Evolutionary conservation across 2,888 invertebrate genomes (phyloP).

Genomic region (Nephrocerus scutellatus): DNA sequence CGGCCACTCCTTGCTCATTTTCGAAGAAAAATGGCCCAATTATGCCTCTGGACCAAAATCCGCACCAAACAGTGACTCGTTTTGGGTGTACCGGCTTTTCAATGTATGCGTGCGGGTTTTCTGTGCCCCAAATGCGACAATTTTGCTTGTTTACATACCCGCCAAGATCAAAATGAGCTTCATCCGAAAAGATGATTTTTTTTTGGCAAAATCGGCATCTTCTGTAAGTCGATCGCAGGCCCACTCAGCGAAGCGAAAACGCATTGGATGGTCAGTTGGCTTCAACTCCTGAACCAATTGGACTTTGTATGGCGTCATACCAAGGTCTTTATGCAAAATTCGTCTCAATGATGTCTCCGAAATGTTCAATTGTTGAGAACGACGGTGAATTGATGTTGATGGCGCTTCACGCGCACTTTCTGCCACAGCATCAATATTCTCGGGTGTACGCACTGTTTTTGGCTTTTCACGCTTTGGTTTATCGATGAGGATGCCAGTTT

Average conservation of each 20-base stretch:
- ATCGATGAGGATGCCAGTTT: slow-evolving; percentile 19
- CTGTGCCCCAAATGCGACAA: slow-evolving; percentile 18
- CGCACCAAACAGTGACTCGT: slow-evolving; percentile 5
- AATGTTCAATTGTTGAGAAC: slow-evolving; percentile 20
- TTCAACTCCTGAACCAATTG: slow-evolving; percentile 24
- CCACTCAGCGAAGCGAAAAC: slow-evolving; percentile 17
- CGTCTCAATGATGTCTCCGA: slow-evolving; percentile 19
- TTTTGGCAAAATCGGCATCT: slow-evolving; percentile 16
- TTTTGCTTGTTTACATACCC: slow-evolving; percentile 3
- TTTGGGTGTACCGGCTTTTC: slow-evolving; percentile 13
- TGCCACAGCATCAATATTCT: slow-evolving; percentile 15
- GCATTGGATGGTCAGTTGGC: slow-evolving; percentile 19
- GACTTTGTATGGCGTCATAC: slow-evolving; percentile 20
- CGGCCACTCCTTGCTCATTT: slow-evolving; percentile 5
- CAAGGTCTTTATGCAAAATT: slow-evolving; percentile 24
- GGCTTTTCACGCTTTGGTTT: slow-evolving; percentile 19
- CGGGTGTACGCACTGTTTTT: slow-evolving; percentile 17
- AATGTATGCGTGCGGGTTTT: slow-evolving; percentile 16
- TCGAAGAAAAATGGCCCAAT: slow-evolving; percentile 3
- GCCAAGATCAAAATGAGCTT: slow-evolving; percentile 2
- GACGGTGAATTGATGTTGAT: slow-evolving; percentile 16
- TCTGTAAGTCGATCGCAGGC: slow-evolving; percentile 16
- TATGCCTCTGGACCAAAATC: slow-evolving; percentile 2
- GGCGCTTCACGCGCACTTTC: background rate
- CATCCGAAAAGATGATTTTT: slow-evolving; percentile 8